Evolutionary conservation across 2,113 vertebrate genomes (phyloP), one percentile per base, ranked within the genome.

Genomic region (Apistogramma diplotaenia): DNA sequence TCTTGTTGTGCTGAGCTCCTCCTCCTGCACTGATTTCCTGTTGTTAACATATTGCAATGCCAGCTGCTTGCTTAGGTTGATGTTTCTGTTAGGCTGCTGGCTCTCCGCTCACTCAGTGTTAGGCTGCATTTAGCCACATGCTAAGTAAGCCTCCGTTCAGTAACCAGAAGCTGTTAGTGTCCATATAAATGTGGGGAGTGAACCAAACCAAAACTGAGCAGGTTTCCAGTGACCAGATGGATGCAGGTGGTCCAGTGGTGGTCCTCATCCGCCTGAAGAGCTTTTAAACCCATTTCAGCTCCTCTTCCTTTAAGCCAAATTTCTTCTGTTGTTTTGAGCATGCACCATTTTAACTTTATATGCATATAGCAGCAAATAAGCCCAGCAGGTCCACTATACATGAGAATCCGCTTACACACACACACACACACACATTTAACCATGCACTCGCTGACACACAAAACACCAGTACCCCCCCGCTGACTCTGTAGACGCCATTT

Each of bases 401-500:
- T 3, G 46, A 13, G 29, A 3, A 0, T 49, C 9, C 0, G 3
- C 15, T 49, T 15, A 4, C 40, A 73, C n/a, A 40, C 49, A 62
- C 56, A 74, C 51, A 77, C 76, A 21, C 59, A 74, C 3, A 74
- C 29, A 21, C 54, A 70, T 55, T 21, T 15, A 1, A 6, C 43
- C 25, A 29, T n/a, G 43, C n/a, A 23, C n/a, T 55, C 53, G 2
- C 65, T 29, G 11, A 19, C 21, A 18, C 59, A 85, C 76, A 85
- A 57, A 62, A 40, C 81, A 72, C 1, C 27, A n/a, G 43, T 12
- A 74, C n/a, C 70, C 59, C 33, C 84, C 82, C 15, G 25, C 16
- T 5, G 86, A n/a, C 35, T 49, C 74, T 56, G 35, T 70, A 83
- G 80, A 85, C 6, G 33, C 51, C 75, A 76, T 85, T 76, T 81